Percentiles rank a stretch among this genome's conserved stretches.
Evolutionary conservation across 2,797 vertebrate species (phyloP).

Genomic region (Sphenopsis melanotis): DNA sequence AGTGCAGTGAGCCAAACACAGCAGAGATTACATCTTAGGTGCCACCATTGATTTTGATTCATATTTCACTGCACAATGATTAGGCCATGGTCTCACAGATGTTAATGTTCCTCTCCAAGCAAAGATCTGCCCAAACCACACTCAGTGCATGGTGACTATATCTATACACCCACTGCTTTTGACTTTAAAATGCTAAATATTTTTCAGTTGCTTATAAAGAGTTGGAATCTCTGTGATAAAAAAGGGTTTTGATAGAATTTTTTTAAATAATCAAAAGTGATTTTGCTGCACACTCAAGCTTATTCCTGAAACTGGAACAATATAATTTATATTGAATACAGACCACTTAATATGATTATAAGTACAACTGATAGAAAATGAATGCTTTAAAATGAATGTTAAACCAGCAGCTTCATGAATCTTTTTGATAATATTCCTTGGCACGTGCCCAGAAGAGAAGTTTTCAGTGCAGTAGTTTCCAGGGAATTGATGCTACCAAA

Average conservation of each 20-base stretch:
- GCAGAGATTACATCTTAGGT: slow-evolving; percentile 67
- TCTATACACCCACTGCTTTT: background rate
- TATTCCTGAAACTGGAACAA: background rate
- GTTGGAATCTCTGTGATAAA: background rate
- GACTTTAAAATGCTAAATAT: background rate
- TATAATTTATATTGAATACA: background rate
- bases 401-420: background rate
- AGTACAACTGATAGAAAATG: background rate
- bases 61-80: slow-evolving; percentile 63
- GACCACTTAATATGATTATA: background rate
- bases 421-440: background rate
- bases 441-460: background rate
- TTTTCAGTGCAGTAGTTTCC: background rate
- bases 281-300: background rate
- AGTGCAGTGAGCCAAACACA: slow-evolving; percentile 76
- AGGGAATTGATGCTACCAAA: background rate
- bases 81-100: slow-evolving; percentile 51
- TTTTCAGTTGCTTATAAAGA: background rate
- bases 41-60: slow-evolving; percentile 71
- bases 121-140: background rate
- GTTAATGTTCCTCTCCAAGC: slow-evolving; percentile 41
- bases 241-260: background rate
- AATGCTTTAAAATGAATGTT: background rate
- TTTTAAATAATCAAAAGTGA: background rate
- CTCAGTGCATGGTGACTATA: background rate